These are phyloP conservation scores for Drosophila planitibia DNA, from an alignment of 2,888 invertebrate species.

Conservation along the genomic window DNA sequence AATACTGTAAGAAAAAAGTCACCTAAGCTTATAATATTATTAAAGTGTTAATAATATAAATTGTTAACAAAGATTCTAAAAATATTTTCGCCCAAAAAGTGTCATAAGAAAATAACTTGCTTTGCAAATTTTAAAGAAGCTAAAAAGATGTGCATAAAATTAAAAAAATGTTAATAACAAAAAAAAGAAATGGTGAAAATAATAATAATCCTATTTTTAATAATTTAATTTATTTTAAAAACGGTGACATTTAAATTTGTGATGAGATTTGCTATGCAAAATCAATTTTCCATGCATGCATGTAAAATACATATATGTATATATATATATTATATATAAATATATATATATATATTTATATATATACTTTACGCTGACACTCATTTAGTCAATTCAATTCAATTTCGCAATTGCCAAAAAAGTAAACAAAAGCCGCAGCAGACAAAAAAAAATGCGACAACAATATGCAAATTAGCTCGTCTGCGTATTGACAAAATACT, in stretches of 20 bases:
- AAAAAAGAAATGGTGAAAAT: neutral
- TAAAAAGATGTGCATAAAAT: neutral
- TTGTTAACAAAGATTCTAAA: neutral
- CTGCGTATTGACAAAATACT: slow-evolving; percentile 53
- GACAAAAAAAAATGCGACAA: slow-evolving; percentile 37
- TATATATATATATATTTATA: neutral
- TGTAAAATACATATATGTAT: neutral
- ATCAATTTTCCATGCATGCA: slow-evolving; percentile 33
- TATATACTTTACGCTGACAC: slow-evolving; percentile 18
- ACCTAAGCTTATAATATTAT: neutral
- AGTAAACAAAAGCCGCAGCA: slow-evolving; percentile 54
- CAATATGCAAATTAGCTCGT: slow-evolving; percentile 57
- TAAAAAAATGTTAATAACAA: neutral
- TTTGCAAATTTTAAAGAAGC: too few species aligned
- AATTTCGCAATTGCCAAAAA: slow-evolving; percentile 61
- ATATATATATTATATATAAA: neutral
- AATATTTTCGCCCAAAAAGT: neutral
- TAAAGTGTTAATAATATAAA: neutral
- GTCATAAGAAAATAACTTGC: neutral
- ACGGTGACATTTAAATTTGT: neutral
- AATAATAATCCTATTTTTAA: neutral
- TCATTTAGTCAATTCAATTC: slow-evolving; percentile 26
- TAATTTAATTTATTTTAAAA: neutral
- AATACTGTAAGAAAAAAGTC: neutral
- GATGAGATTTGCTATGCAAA: slow-evolving; percentile 10